These are phyloP conservation scores for Psix sp. DNA, from an alignment of 1,140 invertebrate genomes.

Conservation along the genomic window DNA sequence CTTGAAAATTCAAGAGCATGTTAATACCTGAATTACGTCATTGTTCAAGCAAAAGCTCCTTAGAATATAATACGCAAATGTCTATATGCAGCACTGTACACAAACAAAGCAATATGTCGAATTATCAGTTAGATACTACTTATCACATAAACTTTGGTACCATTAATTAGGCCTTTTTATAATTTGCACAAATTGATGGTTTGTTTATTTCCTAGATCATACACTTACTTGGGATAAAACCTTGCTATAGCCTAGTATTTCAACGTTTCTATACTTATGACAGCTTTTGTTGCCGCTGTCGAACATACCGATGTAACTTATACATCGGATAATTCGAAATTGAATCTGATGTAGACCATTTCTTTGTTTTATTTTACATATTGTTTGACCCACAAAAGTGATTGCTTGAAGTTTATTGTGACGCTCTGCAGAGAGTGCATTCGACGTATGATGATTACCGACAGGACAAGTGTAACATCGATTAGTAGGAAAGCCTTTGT, in stretches of 20 bases:
- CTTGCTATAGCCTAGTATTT: too few relatives aligned
- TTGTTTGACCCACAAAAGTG: constrained; percentile 16
- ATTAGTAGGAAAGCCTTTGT: constrained; percentile 42
- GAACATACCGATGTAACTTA: too few relatives aligned
- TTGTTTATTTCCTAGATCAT: constrained; percentile 4
- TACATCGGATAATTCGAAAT: too few relatives aligned
- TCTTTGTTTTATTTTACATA: constrained; percentile 38
- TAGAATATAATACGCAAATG: constrained; percentile 42
- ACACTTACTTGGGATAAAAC: too few relatives aligned
- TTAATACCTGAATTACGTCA: constrained; percentile 49
- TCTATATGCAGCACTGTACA: constrained; percentile 4
- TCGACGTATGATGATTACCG: constrained; percentile 48
- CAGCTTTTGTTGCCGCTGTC: not conserved
- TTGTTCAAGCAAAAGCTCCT: constrained; percentile 44
- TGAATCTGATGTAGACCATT: not conserved
- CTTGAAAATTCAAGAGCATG: constrained; percentile 52
- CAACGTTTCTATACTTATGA: not conserved
- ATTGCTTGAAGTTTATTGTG: constrained; percentile 46
- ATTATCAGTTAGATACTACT: not conserved
- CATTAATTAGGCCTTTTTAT: constrained; percentile 5
- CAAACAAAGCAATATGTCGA: constrained; percentile 1
- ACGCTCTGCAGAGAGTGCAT: constrained; percentile 28
- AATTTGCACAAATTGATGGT: constrained; percentile 5
- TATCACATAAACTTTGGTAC: too few relatives aligned
- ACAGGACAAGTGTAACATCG: constrained; percentile 48